phyloP scores from a whole-genome alignment of 2,888 invertebrate species.

The Phengaris alcon region DNA sequence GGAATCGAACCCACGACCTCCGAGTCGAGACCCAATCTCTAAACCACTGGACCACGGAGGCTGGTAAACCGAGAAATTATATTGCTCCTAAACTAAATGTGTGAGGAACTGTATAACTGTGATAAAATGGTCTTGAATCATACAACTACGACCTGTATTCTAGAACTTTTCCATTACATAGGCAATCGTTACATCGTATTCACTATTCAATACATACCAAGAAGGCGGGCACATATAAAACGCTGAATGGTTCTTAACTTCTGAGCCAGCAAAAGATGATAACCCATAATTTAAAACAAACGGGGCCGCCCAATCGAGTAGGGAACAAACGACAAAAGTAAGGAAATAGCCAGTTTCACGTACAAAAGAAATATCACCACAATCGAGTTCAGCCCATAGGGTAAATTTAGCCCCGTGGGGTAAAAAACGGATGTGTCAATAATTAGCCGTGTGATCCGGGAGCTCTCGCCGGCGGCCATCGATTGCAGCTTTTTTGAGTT shows the following conservation, averaged over 20 bases:
- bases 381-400: slow-evolving; percentile 57
- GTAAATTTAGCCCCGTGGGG: slow-evolving; percentile 45
- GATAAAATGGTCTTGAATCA: background rate
- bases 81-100: too few species aligned
- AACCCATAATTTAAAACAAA: slow-evolving; percentile 60
- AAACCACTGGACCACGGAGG: too few species aligned
- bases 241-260: background rate
- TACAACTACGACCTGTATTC: background rate
- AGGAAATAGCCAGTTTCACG: slow-evolving; percentile 66
- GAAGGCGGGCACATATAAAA: background rate
- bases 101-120: too few species aligned
- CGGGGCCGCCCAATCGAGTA: slow-evolving; percentile 38
- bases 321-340: slow-evolving; percentile 62
- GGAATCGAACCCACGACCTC: too few species aligned
- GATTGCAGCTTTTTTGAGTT: slow-evolving; percentile 60
- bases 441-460: slow-evolving; percentile 74
- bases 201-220: background rate
- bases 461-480: slow-evolving; percentile 68
- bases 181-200: background rate
- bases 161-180: background rate
- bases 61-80: too few species aligned
- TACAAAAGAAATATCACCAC: slow-evolving; percentile 63
- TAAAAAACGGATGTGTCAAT: slow-evolving; percentile 78
- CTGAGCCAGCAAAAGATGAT: slow-evolving; percentile 45
- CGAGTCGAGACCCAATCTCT: too few species aligned